Base-by-base conservation (phyloP, 2,797 vertebrate genomes). In the Leptoclinus maculatus region DNA sequence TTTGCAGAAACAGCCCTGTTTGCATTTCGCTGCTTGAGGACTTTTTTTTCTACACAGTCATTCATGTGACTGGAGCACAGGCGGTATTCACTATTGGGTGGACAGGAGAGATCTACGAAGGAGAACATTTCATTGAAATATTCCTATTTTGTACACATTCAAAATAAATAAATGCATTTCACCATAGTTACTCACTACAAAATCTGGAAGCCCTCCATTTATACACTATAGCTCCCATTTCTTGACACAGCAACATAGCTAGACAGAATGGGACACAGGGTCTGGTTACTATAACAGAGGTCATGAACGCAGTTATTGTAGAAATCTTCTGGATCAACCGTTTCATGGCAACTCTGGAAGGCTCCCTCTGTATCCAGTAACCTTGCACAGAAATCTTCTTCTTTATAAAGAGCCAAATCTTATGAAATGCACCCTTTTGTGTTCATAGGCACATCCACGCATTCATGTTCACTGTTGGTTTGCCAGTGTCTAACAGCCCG, bases 1-100 rank as follows among this genome's bases (percentile, higher is more conserved):
- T 66, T 77, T 77, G 66, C 85, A 86, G 60, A 79, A 86, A 76
- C 74, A 90, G n/a, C 75, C 74, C 36, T 88, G 80, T 78, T 73
- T 83, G 41, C 83, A 87, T 65, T 74, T 82, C 62, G 9, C 45
- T 32, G 41, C 21, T 21, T 1, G 19, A 70, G 14, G 12, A 85
- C 51, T 78, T 82, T 78, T 82, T 32, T 76, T 80, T 75, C 74
- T 7, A 39, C 70, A 78, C 78, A 87, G 47, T 66, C 69, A 58
- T 60, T 70, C 7, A 17, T 13, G 6, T 79, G 83, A 70, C 56
- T 85, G 16, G 85, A 83, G 49, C 84, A 88, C 11, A 87, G 59
- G n/a, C 13, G 62, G 65, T 88, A 87, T 74, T 87, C 72, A 80
- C 63, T 73, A 23, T 86, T 71, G 16, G 71, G 39, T 60, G 82